Percentiles rank a stretch among this genome's conserved stretches.
Conservation (phyloP, 2,797 vertebrate genomes). For the Tangara arthus region DNA sequence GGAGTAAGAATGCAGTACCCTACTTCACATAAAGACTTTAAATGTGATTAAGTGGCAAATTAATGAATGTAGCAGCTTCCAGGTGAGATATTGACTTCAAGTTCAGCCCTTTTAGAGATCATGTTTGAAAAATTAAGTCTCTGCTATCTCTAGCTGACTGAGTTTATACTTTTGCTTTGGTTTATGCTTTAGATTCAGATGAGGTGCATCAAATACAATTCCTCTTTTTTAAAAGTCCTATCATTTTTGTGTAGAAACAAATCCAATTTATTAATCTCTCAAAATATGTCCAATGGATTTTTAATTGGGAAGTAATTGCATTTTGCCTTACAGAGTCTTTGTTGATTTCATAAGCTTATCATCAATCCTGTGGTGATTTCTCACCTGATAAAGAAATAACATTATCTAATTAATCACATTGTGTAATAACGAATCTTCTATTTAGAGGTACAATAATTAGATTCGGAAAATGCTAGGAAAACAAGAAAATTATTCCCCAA, state of each 20-base stretch:
- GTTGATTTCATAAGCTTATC: conserved; percentile 61
- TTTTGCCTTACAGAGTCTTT: conserved; percentile 51
- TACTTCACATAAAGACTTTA: neutral
- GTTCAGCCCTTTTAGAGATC: neutral
- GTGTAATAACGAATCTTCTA: conserved; percentile 64
- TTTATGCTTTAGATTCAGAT: neutral
- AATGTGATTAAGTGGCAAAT: neutral
- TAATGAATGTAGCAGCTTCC: neutral
- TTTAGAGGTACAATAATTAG: conserved; percentile 72
- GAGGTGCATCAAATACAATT: neutral
- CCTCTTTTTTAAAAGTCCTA: conserved; percentile 11
- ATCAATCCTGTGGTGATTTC: conserved; percentile 70
- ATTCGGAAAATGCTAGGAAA: conserved; percentile 65
- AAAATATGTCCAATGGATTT: conserved; percentile 71
- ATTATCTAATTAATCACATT: conserved; percentile 73
- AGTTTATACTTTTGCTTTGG: neutral
- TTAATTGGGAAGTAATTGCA: conserved; percentile 74
- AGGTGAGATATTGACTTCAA: neutral
- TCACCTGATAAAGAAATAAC: conserved; percentile 74
- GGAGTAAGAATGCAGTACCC: neutral
- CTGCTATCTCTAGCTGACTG: neutral
- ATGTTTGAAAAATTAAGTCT: neutral
- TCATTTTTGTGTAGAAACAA: conserved; percentile 57
- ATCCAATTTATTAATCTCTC: conserved; percentile 71
- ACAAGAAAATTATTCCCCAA: conserved; percentile 72